phyloP scores from a whole-genome alignment of 2,888 invertebrate species.

The Arge pagana region DNA sequence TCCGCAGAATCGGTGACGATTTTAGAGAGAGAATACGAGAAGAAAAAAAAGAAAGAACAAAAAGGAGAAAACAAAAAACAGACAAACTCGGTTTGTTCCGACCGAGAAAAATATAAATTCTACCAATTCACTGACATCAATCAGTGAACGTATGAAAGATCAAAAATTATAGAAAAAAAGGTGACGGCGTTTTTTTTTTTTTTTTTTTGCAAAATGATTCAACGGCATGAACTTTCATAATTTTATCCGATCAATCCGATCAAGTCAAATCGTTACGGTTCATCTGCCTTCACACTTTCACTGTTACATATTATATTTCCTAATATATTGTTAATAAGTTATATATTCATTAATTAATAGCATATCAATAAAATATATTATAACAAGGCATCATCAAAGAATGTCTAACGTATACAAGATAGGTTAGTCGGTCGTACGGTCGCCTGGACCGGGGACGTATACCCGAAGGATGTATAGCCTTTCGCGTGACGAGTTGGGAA shows the following conservation, averaged over 20 bases:
- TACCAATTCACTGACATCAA: conserved; percentile 42
- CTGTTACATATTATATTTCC: conserved; percentile 45
- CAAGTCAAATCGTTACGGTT: conserved; percentile 17
- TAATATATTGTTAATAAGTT: conserved; percentile 34
- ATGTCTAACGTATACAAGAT: conserved; percentile 36
- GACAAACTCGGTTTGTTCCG: too few relatives aligned
- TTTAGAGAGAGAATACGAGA: conserved; percentile 1
- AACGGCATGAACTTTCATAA: too few relatives aligned
- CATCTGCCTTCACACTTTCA: conserved; percentile 44
- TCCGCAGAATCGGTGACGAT: conserved; percentile 34
- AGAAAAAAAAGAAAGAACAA: conserved; percentile 18
- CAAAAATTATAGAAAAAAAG: conserved; percentile 15
- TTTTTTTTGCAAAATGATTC: too few relatives aligned
- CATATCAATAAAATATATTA: conserved; percentile 35
- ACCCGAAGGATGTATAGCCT: too few relatives aligned
- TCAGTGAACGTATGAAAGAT: conserved; percentile 48
- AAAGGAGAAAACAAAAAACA: conserved; percentile 25
- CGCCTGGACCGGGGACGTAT: conserved; percentile 15
- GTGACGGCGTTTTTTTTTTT: background rate
- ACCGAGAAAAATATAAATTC: conserved; percentile 24
- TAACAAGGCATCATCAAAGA: conserved; percentile 38
- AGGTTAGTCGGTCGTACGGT: conserved; percentile 36
- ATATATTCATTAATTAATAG: conserved; percentile 29
- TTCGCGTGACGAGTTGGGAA: too few relatives aligned
- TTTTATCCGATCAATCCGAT: too few relatives aligned